Conservation (phyloP, 2,888 invertebrate species). For the Conchocele bisecta region DNA sequence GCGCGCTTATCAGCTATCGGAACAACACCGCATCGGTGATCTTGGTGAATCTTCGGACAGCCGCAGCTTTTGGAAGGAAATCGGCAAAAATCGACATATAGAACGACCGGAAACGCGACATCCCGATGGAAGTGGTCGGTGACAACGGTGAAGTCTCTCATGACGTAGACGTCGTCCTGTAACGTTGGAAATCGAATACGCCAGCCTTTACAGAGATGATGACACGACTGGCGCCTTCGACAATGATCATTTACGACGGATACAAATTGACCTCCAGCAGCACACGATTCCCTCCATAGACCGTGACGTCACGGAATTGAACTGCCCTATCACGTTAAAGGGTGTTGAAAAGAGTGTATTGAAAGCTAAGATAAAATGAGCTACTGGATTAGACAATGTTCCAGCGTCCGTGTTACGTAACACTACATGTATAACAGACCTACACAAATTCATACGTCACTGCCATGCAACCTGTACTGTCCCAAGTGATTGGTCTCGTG, state of each 20-base stretch:
- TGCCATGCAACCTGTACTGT: too few relatives aligned
- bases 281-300: not conserved
- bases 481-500: too few relatives aligned
- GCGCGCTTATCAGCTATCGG: constrained; percentile 12
- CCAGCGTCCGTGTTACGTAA: too few relatives aligned
- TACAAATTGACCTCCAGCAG: not conserved
- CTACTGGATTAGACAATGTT: too few relatives aligned
- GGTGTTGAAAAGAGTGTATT: too few relatives aligned
- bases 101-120: constrained; percentile 2
- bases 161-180: not conserved
- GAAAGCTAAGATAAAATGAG: too few relatives aligned
- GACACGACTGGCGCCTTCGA: not conserved
- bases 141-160: not conserved
- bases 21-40: constrained; percentile 2
- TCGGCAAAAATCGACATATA: constrained; percentile 21
- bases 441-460: too few relatives aligned
- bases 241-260: not conserved
- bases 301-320: too few relatives aligned
- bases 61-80: constrained; percentile 13
- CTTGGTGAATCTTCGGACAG: not conserved
- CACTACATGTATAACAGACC: too few relatives aligned
- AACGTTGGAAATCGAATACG: not conserved
- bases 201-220: not conserved
- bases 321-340: too few relatives aligned
- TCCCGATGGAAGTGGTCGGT: constrained; percentile 21